Conservation (phyloP, 2,888 invertebrate genomes). For the Callyntrura sp. region DNA sequence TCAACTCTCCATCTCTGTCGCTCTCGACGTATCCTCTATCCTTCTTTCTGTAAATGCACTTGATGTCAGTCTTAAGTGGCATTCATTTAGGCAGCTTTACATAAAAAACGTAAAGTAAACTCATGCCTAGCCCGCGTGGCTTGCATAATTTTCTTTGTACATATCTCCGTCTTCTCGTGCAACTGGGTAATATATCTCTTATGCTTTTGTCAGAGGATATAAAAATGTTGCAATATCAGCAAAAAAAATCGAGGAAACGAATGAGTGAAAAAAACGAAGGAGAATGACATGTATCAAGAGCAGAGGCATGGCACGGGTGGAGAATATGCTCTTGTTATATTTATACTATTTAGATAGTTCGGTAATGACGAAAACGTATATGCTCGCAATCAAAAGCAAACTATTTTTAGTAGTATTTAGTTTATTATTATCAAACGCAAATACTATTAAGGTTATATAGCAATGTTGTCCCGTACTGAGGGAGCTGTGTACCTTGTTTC, state of each 20-base stretch:
- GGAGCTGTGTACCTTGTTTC: neutral
- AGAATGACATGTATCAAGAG: neutral
- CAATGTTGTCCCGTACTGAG: no score
- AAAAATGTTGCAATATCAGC: neutral
- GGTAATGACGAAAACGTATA: neutral
- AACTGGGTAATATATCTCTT: neutral
- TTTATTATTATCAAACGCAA: neutral
- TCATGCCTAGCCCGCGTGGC: no score
- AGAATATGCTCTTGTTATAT: neutral
- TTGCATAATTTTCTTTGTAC: neutral
- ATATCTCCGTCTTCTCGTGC: neutral
- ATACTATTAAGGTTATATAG: no score
- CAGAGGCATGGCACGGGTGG: no score
- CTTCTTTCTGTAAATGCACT: conserved; percentile 37
- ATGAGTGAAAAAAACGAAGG: neutral
- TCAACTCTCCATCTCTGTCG: neutral
- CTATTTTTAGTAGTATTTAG: neutral
- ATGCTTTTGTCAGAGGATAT: neutral
- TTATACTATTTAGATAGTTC: conserved; percentile 3
- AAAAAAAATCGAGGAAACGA: neutral
- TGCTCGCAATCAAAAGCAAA: neutral
- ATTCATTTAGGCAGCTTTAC: conserved; percentile 20
- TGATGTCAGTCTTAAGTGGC: conserved; percentile 55
- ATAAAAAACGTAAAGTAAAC: neutral
- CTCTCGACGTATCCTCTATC: neutral